Percentiles rank a stretch among this genome's conserved stretches.
phyloP scores from a whole-genome alignment of 2,888 invertebrate species.

The Harpalus rubripes region DNA sequence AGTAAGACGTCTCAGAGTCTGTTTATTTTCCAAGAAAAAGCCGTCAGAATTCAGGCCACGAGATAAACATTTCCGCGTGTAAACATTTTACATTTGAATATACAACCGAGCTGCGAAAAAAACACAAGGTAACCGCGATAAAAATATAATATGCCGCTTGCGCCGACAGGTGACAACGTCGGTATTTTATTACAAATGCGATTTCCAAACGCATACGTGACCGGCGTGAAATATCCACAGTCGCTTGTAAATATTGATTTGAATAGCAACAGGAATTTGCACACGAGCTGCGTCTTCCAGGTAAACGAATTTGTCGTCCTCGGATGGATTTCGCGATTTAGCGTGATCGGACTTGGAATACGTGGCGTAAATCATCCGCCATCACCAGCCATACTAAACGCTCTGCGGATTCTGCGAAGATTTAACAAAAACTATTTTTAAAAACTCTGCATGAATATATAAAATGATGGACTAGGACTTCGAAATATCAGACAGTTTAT shows the following conservation, averaged over 20 bases:
- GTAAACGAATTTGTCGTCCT: conserved; percentile 32
- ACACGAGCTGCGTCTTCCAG: conserved; percentile 46
- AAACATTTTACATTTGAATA: conserved; percentile 38
- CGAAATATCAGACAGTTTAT: not conserved
- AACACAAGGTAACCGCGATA: conserved; percentile 14
- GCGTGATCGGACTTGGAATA: conserved; percentile 31
- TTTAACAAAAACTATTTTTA: not conserved
- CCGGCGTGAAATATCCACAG: conserved; percentile 22
- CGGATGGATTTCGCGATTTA: conserved; percentile 34
- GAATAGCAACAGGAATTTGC: conserved; percentile 62
- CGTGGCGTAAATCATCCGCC: conserved; percentile 30
- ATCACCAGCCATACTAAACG: conserved; percentile 4
- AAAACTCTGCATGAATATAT: too few species aligned
- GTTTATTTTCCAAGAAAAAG: conserved; percentile 15
- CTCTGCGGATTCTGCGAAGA: not conserved
- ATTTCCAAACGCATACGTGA: conserved; percentile 60
- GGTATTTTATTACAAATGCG: conserved; percentile 65
- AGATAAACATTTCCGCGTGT: conserved; percentile 35
- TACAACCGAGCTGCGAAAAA: conserved; percentile 4
- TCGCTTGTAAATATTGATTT: conserved; percentile 63
- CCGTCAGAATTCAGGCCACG: conserved; percentile 28
- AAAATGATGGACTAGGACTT: not conserved
- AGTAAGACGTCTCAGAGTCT: not conserved
- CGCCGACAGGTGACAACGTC: conserved; percentile 53
- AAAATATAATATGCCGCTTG: conserved; percentile 53